These are phyloP conservation scores for Eucriotettix oculatus DNA, from an alignment of 2,888 invertebrate genomes.

Conservation along the genomic window DNA sequence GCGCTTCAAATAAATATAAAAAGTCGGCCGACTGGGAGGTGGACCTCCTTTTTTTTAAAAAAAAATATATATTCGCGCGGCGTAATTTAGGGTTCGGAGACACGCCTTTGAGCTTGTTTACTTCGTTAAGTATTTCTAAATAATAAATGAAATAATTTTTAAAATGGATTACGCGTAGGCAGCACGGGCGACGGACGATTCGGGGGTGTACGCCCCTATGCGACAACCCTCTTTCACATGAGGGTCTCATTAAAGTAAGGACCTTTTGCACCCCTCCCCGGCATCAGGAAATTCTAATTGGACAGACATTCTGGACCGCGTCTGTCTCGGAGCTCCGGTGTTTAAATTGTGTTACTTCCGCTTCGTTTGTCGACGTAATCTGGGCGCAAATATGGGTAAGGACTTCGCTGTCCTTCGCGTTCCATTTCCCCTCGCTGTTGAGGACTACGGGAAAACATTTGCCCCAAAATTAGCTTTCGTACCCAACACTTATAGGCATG, in stretches of 20 bases:
- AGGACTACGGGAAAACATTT: no score
- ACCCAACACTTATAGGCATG: no score
- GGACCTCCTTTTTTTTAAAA: no score
- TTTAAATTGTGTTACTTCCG: background rate
- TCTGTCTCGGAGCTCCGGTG: background rate
- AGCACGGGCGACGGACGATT: background rate
- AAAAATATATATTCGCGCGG: no score
- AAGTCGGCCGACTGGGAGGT: no score
- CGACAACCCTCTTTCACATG: conserved; percentile 2
- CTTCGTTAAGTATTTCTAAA: background rate
- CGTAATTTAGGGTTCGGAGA: no score
- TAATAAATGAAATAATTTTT: background rate
- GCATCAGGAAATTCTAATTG: conserved; percentile 8
- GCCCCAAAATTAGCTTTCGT: no score
- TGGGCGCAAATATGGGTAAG: background rate
- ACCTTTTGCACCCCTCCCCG: conserved; percentile 3
- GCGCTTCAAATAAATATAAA: no score
- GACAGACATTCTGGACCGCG: conserved; percentile 2
- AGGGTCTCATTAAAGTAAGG: conserved; percentile 11
- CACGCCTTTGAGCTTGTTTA: background rate
- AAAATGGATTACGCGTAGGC: background rate
- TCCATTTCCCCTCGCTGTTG: background rate
- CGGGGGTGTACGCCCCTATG: background rate
- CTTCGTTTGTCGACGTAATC: background rate
- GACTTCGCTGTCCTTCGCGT: background rate